Evolutionary conservation across 2,888 invertebrate species (phyloP).

Genomic region (Microchrysa polita): DNA sequence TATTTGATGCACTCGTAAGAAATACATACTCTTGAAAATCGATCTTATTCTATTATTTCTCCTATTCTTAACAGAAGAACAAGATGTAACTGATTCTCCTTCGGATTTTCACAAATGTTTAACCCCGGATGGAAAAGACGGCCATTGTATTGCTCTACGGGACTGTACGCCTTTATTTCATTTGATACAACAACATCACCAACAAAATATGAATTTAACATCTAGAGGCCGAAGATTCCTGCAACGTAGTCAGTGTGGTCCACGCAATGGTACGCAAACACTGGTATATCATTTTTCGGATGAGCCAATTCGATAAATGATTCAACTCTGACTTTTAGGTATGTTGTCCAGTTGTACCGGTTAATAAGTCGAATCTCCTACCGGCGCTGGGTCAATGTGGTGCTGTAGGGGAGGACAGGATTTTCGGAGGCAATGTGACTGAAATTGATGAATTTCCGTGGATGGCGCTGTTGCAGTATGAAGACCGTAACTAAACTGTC

Average conservation of each 20-base stretch:
- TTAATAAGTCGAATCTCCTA: neutral
- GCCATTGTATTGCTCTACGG: neutral
- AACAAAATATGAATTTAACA: neutral
- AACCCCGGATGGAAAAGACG: neutral
- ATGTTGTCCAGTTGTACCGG: neutral
- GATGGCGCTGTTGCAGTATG: slow-evolving; percentile 66
- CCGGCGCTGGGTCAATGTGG: slow-evolving; percentile 65
- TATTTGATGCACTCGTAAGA: too few relatives aligned
- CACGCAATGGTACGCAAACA: too few relatives aligned
- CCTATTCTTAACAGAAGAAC: too few relatives aligned
- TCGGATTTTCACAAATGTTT: too few relatives aligned
- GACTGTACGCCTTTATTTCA: neutral
- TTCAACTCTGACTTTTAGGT: slow-evolving; percentile 18
- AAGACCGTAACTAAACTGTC: slow-evolving; percentile 56
- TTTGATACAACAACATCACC: too few relatives aligned
- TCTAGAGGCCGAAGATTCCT: neutral
- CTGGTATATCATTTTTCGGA: neutral
- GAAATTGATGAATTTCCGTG: slow-evolving; percentile 75
- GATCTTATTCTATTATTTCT: too few relatives aligned
- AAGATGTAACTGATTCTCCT: too few relatives aligned
- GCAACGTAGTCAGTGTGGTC: slow-evolving; percentile 23
- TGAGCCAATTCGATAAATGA: neutral
- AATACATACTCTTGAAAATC: too few relatives aligned
- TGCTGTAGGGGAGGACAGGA: slow-evolving; percentile 66
- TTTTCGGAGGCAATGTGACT: slow-evolving; percentile 71